phyloP scores from a whole-genome alignment of 2,888 invertebrate species.

The Andrena bucephala region DNA sequence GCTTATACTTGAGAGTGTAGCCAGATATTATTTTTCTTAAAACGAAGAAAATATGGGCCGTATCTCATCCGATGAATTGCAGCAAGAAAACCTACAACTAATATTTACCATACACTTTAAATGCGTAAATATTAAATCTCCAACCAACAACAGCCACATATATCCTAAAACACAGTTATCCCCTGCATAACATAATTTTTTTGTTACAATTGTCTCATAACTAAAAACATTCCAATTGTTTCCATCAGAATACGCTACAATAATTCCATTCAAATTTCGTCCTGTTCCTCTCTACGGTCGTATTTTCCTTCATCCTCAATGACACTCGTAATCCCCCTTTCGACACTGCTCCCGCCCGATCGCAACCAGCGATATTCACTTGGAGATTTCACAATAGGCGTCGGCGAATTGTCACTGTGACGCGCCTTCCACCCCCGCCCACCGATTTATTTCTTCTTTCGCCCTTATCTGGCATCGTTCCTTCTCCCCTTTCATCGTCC shows the following conservation, averaged over 20 bases:
- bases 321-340: conserved; percentile 13
- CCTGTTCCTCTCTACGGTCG: not conserved
- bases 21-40: no score
- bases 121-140: no score
- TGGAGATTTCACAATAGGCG: conserved; percentile 5
- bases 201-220: not conserved
- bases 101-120: no score
- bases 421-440: not conserved
- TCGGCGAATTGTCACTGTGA: conserved; percentile 24
- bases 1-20: no score
- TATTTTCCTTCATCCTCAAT: conserved; percentile 10
- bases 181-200: not conserved
- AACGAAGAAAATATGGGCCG: no score
- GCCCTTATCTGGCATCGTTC: conserved; percentile 10
- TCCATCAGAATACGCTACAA: not conserved
- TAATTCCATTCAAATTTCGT: not conserved
- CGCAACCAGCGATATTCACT: conserved; percentile 6
- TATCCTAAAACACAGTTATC: not conserved
- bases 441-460: conserved; percentile 30
- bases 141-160: not conserved
- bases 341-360: conserved; percentile 5
- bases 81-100: no score
- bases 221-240: not conserved
- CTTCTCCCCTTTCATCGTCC: conserved; percentile 39
- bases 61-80: no score